Percentiles rank a stretch among this genome's conserved stretches.
Conservation (phyloP, 2,113 vertebrate genomes). For the Solea solea region DNA sequence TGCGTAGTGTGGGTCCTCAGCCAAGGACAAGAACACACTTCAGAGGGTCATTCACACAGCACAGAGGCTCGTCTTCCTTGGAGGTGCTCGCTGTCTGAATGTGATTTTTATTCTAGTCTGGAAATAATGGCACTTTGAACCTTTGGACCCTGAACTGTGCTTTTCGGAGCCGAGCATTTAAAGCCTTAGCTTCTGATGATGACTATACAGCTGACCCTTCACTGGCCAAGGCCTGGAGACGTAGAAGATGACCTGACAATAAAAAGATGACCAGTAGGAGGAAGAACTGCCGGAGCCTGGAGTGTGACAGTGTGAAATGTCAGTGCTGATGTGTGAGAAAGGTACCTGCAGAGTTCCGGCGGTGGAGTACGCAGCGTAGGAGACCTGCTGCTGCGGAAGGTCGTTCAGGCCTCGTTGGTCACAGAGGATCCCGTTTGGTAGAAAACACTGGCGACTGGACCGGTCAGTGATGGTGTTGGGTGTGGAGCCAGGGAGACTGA, state of each 20-base stretch:
- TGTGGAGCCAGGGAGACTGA: constrained; percentile 85
- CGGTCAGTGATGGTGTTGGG: constrained; percentile 87
- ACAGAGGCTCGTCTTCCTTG: too few relatives aligned
- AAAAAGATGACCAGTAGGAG: background rate
- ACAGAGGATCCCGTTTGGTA: constrained; percentile 86
- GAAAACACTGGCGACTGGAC: constrained; percentile 85
- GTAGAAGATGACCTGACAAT: constrained; percentile 2
- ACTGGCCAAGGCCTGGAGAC: background rate
- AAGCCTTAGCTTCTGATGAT: constrained; percentile 6
- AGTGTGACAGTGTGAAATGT: constrained; percentile 34
- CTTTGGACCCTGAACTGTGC: constrained; percentile 9
- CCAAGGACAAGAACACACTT: too few relatives aligned
- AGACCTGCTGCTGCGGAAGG: constrained; percentile 75
- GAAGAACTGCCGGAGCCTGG: background rate
- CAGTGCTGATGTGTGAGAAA: background rate
- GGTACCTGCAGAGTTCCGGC: constrained; percentile 91
- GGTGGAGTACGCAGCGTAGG: constrained; percentile 92
- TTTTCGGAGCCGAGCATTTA: constrained; percentile 14
- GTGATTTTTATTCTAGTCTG: too few relatives aligned
- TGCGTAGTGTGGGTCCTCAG: too few relatives aligned
- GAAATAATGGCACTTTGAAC: background rate
- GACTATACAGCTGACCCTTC: constrained; percentile 21
- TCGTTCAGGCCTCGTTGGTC: constrained; percentile 62
- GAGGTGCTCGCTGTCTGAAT: too few relatives aligned
- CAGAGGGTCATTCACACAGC: too few relatives aligned